Percentiles rank a stretch among this genome's conserved stretches.
Evolutionary conservation across 1,140 invertebrate species (phyloP).

Genomic region (Philopotamus ludificatus): DNA sequence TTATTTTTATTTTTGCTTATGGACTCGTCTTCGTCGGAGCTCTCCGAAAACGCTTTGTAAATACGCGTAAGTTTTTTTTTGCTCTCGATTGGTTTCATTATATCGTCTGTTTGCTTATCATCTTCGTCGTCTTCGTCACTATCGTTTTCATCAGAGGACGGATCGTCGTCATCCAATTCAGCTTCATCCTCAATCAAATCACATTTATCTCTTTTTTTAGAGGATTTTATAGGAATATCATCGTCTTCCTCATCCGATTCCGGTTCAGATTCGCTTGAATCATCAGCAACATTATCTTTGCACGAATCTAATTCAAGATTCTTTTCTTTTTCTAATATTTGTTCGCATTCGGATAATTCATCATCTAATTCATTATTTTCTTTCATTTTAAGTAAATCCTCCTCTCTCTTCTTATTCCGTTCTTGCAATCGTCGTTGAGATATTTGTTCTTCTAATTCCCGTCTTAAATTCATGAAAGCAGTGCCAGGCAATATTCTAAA

Average conservation of each 20-base stretch:
- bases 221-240: constrained; percentile 45
- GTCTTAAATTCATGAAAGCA: constrained; percentile 60
- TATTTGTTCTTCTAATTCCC: constrained; percentile 65
- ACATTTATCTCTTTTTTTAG: constrained; percentile 45
- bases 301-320: not conserved
- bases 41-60: constrained; percentile 40
- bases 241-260: constrained; percentile 45
- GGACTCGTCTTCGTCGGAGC: constrained; percentile 38
- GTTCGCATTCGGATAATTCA: constrained; percentile 45
- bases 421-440: constrained; percentile 60
- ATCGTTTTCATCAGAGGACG: constrained; percentile 43
- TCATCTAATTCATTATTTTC: constrained; percentile 44
- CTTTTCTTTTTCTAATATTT: constrained; percentile 50
- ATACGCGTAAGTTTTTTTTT: constrained; percentile 43
- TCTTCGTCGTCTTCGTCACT: constrained; percentile 46
- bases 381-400: constrained; percentile 52
- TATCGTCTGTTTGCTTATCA: constrained; percentile 47
- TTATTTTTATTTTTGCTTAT: constrained; percentile 35
- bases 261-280: constrained; percentile 22
- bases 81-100: constrained; percentile 40
- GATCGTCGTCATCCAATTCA: constrained; percentile 44
- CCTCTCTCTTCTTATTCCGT: constrained; percentile 60
- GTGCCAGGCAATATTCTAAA: constrained; percentile 59
- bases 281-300: constrained; percentile 42
- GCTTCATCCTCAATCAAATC: constrained; percentile 48